These are phyloP conservation scores for Aricia agestis DNA, from an alignment of 1,140 invertebrate species.

Conservation along the genomic window DNA sequence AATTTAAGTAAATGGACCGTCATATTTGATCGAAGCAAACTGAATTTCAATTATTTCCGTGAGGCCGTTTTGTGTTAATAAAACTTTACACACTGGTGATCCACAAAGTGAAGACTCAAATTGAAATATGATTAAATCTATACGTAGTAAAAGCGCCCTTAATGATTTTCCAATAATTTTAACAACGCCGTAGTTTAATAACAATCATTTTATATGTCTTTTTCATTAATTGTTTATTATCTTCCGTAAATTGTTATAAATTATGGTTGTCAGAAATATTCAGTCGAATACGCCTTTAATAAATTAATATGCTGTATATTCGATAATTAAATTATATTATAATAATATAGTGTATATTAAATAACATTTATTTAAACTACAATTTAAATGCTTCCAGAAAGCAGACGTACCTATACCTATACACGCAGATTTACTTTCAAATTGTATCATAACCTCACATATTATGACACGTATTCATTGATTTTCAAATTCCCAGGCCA, in stretches of 20 bases:
- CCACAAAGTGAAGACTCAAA: background rate
- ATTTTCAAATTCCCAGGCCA: too few species aligned
- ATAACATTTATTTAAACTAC: too few species aligned
- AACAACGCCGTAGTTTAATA: background rate
- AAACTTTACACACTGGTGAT: background rate
- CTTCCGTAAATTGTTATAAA: background rate
- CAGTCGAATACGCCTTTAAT: too few species aligned
- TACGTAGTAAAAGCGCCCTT: background rate
- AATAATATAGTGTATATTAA: too few species aligned
- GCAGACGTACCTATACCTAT: too few species aligned
- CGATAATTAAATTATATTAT: too few species aligned
- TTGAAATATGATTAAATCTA: slow-evolving; percentile 1
- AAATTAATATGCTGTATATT: background rate
- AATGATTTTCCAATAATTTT: background rate
- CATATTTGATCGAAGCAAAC: background rate
- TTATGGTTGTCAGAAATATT: too few species aligned
- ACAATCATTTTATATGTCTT: background rate
- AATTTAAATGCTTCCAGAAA: too few species aligned
- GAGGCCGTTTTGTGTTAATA: background rate
- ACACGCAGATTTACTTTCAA: too few species aligned
- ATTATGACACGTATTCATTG: too few species aligned
- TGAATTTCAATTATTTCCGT: background rate
- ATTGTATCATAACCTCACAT: too few species aligned
- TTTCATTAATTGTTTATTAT: background rate
- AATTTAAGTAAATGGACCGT: background rate